phyloP scores from a whole-genome alignment of 1,140 invertebrate genomes.

The Limonius californicus region DNA sequence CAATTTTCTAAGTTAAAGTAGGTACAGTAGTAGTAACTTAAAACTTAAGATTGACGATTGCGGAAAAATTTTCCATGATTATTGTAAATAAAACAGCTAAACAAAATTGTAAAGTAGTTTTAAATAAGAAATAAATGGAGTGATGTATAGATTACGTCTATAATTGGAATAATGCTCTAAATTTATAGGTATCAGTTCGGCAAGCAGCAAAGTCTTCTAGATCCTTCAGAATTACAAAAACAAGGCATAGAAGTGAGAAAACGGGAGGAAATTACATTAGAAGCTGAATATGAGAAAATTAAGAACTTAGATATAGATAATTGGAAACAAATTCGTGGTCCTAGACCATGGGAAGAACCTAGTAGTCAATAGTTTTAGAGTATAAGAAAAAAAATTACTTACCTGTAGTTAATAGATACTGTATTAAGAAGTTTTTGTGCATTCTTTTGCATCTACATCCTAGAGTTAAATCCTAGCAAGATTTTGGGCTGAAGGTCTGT shows the following conservation, averaged over 20 bases:
- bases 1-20: constrained; percentile 68
- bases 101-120: not conserved
- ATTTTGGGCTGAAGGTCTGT: too few relatives aligned
- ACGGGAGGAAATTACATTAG: constrained; percentile 62
- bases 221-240: constrained; percentile 58
- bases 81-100: too few relatives aligned
- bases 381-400: too few relatives aligned
- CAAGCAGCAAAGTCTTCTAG: not conserved
- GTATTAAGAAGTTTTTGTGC: too few relatives aligned
- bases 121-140: not conserved
- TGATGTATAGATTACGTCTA: not conserved
- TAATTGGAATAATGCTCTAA: not conserved
- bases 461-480: too few relatives aligned
- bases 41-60: not conserved
- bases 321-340: constrained; percentile 76
- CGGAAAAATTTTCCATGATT: too few relatives aligned
- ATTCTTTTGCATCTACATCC: too few relatives aligned
- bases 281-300: constrained; percentile 69
- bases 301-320: constrained; percentile 68
- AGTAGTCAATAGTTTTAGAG: too few relatives aligned
- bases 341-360: constrained; percentile 73
- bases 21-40: too few relatives aligned
- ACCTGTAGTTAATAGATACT: too few relatives aligned
- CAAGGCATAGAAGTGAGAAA: constrained; percentile 63
- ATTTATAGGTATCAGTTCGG: not conserved